Evolutionary conservation across 1,140 invertebrate genomes (phyloP).

Genomic region (Pararge aegeria): DNA sequence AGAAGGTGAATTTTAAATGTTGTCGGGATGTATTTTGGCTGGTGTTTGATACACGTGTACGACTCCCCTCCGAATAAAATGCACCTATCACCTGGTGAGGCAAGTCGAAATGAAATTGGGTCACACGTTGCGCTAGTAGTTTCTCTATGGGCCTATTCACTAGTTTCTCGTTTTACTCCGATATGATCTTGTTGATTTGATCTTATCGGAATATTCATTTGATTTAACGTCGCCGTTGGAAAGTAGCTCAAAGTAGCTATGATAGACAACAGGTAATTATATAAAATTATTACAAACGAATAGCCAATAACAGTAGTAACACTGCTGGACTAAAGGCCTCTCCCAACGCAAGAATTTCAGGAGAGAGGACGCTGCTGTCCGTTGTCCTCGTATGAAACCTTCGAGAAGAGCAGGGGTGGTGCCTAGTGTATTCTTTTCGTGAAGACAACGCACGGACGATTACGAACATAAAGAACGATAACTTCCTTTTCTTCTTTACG

Average conservation of each 20-base stretch:
- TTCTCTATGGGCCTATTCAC: slow-evolving; percentile 36
- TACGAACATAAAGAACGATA: too few relatives aligned
- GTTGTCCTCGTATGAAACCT: too few relatives aligned
- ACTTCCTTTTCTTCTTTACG: too few relatives aligned
- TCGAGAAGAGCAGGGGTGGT: too few relatives aligned
- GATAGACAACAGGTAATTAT: not conserved
- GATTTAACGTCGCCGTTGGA: not conserved
- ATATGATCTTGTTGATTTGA: slow-evolving; percentile 23
- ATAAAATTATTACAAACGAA: too few relatives aligned
- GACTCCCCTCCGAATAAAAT: slow-evolving; percentile 56
- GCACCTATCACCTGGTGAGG: slow-evolving; percentile 66
- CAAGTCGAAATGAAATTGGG: slow-evolving; percentile 62
- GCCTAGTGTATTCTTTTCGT: too few relatives aligned
- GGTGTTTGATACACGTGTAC: slow-evolving; percentile 66
- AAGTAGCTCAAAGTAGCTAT: not conserved
- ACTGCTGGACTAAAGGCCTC: too few relatives aligned
- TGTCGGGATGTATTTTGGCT: slow-evolving; percentile 38
- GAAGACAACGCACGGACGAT: too few relatives aligned
- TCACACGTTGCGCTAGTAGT: slow-evolving; percentile 64
- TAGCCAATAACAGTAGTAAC: too few relatives aligned
- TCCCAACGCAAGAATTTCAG: too few relatives aligned
- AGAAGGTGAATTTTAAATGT: slow-evolving; percentile 15
- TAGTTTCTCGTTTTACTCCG: slow-evolving; percentile 4
- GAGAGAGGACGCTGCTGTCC: too few relatives aligned
- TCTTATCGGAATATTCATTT: slow-evolving; percentile 11